Evolutionary conservation across 2,888 invertebrate genomes (phyloP), one percentile per base, ranked within the genome.

Genomic region (Amphimallon solstitiale): DNA sequence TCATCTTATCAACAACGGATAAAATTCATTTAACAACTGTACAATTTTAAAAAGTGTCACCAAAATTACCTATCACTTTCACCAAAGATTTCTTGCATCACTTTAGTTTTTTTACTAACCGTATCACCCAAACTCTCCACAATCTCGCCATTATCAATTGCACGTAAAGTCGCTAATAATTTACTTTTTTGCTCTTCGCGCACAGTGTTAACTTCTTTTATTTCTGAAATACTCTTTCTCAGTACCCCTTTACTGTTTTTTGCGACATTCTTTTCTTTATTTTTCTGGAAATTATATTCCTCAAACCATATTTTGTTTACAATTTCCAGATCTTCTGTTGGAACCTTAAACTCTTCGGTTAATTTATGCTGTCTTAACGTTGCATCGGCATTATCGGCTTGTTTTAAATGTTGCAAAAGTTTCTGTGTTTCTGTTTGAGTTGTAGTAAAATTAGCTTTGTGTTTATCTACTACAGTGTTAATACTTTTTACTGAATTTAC

Each of bases 111-210:
- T 51, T 67, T 71, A 40, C 66, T 70, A 54, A 70, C 62, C 15
- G 65, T 46, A 51, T 67, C 66, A 52, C 14, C 54, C 29, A 66
- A 48, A 29, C 59, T 68, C 17, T 80, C 80, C 34, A 81, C 65
- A 61, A 75, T 77, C 62, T 83, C 82, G 3, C 82, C 83, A 69
- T 86, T 83, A 75, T 89, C 89, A 68, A 90, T 89, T 17, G 87
- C 88, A 73, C 87, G 87, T 66, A 90, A 82, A 1, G 88, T 86
- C 10, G 88, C 89, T 59, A 90, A 80, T 43, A 90, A 77, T 74
- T 88, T 87, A 52, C 83, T 84, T 75, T 88, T 89, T 66, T 71
- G 68, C 63, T 85, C 85, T 40, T 83, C 77, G 29, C 71, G 51
- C 4, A 74, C 74, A 29, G 79, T 77, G 40, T 72, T 70, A 1